Evolutionary conservation across 2,888 invertebrate genomes (phyloP), one percentile per base, ranked within the genome.

Genomic region (Gymnosoma rotundatum): DNA sequence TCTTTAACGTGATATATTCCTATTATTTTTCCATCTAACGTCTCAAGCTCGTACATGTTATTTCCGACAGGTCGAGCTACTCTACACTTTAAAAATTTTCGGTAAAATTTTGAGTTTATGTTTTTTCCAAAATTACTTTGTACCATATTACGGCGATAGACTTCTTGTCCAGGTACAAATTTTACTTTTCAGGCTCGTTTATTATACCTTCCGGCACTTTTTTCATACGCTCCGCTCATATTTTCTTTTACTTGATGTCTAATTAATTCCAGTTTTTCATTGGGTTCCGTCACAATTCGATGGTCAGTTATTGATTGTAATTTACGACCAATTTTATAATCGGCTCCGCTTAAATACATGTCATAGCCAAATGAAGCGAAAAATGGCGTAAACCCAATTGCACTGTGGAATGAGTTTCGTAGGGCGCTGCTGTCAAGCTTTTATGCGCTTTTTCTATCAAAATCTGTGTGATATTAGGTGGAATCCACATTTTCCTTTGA

Each of bases 391-490:
- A 45, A 14, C 9, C 45, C 45, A 12, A 45, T 45, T 16, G 45
- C 45, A 14, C 45, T 45, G 4, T 45, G 45, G 12, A 45, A 45
- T 2, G 45, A 45, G 16, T 45, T 25, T 4, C 25, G 25, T 25
- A 25, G 25, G 25, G 38, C 38, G 10, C 45, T 21, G 48, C 6
- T 2, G 42, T 58, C 12, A 56, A 18, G 1, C 7, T 38, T 4
- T 54, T n/a, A 25, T 78, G 78, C 0, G 64, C 69, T 14, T 74
- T 83, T n/a, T 58, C 61, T n/a, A n/a, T n/a, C n/a, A n/a, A n/a
- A n/a, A n/a, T n/a, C n/a, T 56, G 56, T 0, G 38, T 67, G 4
- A 73, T 69, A 4, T 25, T 66, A 0, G 54, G 42, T 7, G 78
- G 69, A 25, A 67, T 64, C 73, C 69, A 74, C 9, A 74, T 12